Evolutionary conservation across 1,140 invertebrate species (phyloP).

Genomic region (Diorhabda sublineata): DNA sequence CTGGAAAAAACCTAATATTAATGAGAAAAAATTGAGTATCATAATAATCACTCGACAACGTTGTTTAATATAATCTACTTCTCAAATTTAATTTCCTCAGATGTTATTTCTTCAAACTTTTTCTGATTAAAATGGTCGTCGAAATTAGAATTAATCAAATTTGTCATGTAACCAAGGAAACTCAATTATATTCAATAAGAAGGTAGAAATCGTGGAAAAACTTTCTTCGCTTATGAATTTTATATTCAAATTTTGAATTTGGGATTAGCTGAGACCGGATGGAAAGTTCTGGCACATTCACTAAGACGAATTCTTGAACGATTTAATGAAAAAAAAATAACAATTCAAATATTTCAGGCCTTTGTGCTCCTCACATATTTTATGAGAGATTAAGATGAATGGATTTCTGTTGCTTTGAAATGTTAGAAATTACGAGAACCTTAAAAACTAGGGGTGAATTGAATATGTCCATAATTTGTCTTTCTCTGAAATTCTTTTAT

Average conservation of each 20-base stretch:
- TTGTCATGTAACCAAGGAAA: conserved; percentile 2
- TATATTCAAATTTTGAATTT: conserved; percentile 1
- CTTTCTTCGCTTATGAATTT: neutral
- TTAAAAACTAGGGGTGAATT: too few species aligned
- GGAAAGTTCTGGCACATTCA: neutral
- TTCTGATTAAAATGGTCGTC: neutral
- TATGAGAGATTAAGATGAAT: too few species aligned
- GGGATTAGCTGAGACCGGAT: neutral
- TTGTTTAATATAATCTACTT: too few species aligned
- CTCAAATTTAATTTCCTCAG: neutral
- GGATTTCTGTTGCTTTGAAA: too few species aligned
- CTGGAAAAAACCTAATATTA: too few species aligned
- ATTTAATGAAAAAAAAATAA: neutral
- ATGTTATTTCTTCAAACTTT: neutral
- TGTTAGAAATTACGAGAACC: too few species aligned
- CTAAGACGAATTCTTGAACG: neutral
- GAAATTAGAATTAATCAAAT: conserved; percentile 3
- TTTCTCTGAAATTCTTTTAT: too few species aligned
- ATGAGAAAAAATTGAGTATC: too few species aligned
- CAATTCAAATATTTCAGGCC: neutral
- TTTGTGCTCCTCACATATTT: too few species aligned
- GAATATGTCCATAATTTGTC: too few species aligned
- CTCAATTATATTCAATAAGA: conserved; percentile 1
- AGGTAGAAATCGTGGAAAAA: neutral
- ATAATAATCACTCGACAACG: too few species aligned